These are phyloP conservation scores for Taxidea taxus DNA, from an alignment of 2,113 vertebrate species.

Conservation along the genomic window DNA sequence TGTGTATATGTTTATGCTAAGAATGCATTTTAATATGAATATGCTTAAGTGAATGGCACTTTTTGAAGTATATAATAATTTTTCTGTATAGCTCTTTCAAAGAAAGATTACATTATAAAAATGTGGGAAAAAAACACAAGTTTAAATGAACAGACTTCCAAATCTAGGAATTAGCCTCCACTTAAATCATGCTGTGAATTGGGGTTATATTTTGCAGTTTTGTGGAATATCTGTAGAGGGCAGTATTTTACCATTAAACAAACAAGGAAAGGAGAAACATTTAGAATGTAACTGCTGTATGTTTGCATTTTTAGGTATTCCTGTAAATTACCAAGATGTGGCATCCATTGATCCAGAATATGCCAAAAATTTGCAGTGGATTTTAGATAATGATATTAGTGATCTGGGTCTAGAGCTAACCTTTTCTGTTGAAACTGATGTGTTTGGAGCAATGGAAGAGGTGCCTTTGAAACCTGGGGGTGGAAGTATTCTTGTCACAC, in stretches of 20 bases:
- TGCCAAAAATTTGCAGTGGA: slow-evolving; percentile 99
- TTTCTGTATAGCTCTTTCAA: slow-evolving; percentile 8
- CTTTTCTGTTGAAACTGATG: slow-evolving; percentile 97
- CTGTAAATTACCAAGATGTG: slow-evolving; percentile 99
- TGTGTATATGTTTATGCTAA: background rate
- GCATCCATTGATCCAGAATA: slow-evolving; percentile 99
- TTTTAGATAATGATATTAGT: slow-evolving; percentile 99
- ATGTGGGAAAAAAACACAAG: background rate
- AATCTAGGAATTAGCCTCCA: background rate
- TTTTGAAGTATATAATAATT: background rate
- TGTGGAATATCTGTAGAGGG: slow-evolving; percentile 83
- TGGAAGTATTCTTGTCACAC: slow-evolving; percentile 93
- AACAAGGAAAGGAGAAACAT: slow-evolving; percentile 25
- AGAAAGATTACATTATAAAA: slow-evolving; percentile 35
- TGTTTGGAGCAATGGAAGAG: slow-evolving; percentile 98
- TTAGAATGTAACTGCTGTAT: slow-evolving; percentile 39
- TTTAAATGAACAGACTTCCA: slow-evolving; percentile 36
- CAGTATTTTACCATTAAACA: slow-evolving; percentile 79
- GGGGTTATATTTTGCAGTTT: slow-evolving; percentile 70
- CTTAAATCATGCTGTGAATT: slow-evolving; percentile 39
- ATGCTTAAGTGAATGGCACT: slow-evolving; percentile 36
- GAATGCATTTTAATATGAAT: background rate
- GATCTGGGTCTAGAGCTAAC: slow-evolving; percentile 96
- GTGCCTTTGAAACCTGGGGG: slow-evolving; percentile 96
- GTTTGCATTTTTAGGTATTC: slow-evolving; percentile 88